A percentile compares a stretch with the other conserved stretches of the same genome.
phyloP scores from a whole-genome alignment of 2,888 invertebrate species.

The Brachypalpus laphriformis region DNA sequence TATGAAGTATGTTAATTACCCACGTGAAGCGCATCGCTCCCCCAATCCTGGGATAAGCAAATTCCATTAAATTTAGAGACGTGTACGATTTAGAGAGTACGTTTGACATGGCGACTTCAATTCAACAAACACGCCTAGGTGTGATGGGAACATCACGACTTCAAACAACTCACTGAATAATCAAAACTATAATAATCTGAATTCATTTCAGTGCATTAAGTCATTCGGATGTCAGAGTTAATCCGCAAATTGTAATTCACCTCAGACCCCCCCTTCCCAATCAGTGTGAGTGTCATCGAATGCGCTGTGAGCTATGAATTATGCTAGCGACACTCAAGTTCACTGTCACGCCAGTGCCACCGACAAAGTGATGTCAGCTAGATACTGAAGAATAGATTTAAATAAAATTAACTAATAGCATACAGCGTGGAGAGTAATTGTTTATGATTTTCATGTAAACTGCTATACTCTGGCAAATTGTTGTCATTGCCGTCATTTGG shows the following conservation, averaged over 20 bases:
- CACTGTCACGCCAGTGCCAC: constrained; percentile 55
- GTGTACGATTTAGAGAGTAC: too few species aligned
- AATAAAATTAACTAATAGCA: constrained; percentile 22
- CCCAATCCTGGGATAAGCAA: neutral
- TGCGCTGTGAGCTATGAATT: constrained; percentile 58
- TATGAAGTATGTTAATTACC: constrained; percentile 18
- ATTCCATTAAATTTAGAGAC: neutral
- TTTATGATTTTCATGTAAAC: constrained; percentile 2
- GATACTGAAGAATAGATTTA: constrained; percentile 4
- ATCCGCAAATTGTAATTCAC: constrained; percentile 42
- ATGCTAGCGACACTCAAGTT: constrained; percentile 55
- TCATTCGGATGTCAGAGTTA: neutral
- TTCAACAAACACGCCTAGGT: neutral
- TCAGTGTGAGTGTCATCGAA: constrained; percentile 42
- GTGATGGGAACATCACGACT: constrained; percentile 34
- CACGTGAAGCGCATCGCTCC: constrained; percentile 2
- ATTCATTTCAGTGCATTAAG: constrained; percentile 13
- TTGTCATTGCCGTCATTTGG: constrained; percentile 4
- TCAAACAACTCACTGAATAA: constrained; percentile 1
- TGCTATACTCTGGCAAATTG: neutral
- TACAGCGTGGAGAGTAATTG: constrained; percentile 16
- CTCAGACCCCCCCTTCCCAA: neutral
- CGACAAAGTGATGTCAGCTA: constrained; percentile 18
- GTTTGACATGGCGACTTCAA: neutral
- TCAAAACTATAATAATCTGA: constrained; percentile 1